These are phyloP conservation scores for Trypoxylon attenuatum DNA, from an alignment of 2,888 invertebrate species.

Conservation along the genomic window DNA sequence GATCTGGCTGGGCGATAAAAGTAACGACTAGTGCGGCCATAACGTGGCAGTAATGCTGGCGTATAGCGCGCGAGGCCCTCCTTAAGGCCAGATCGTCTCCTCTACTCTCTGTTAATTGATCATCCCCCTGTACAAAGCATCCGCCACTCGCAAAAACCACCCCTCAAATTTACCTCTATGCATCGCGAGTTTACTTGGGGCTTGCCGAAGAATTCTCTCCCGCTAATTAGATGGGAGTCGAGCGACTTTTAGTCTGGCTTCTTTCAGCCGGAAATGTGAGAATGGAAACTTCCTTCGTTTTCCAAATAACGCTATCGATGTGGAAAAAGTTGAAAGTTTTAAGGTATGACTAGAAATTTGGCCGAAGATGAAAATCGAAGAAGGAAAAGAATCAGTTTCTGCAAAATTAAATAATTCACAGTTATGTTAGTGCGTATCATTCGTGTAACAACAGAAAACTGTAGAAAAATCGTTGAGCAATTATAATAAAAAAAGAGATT, in stretches of 20 bases:
- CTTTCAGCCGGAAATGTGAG: slow-evolving; percentile 17
- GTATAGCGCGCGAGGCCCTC: slow-evolving; percentile 15
- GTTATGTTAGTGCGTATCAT: too few species aligned
- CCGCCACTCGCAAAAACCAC: slow-evolving; percentile 18
- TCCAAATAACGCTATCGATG: too few species aligned
- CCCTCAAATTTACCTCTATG: slow-evolving; percentile 42
- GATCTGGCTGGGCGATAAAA: slow-evolving; percentile 46
- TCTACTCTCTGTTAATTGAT: slow-evolving; percentile 42
- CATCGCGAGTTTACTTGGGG: slow-evolving; percentile 22
- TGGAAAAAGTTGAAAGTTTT: slow-evolving; percentile 1
- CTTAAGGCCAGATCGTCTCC: slow-evolving; percentile 12
- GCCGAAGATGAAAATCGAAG: too few species aligned
- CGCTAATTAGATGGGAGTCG: not conserved
- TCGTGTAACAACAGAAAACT: too few species aligned
- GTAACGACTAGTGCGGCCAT: slow-evolving; percentile 43
- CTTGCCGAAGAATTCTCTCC: too few species aligned
- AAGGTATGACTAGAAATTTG: too few species aligned
- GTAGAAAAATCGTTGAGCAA: too few species aligned
- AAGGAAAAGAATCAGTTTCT: too few species aligned
- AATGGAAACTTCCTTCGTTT: slow-evolving; percentile 29
- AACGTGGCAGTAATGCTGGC: slow-evolving; percentile 39
- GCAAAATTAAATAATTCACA: too few species aligned
- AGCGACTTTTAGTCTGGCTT: slow-evolving; percentile 10
- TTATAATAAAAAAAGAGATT: too few species aligned
- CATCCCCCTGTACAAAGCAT: slow-evolving; percentile 22